phyloP scores from a whole-genome alignment of 2,797 vertebrate genomes.

The Somateria mollissima region DNA sequence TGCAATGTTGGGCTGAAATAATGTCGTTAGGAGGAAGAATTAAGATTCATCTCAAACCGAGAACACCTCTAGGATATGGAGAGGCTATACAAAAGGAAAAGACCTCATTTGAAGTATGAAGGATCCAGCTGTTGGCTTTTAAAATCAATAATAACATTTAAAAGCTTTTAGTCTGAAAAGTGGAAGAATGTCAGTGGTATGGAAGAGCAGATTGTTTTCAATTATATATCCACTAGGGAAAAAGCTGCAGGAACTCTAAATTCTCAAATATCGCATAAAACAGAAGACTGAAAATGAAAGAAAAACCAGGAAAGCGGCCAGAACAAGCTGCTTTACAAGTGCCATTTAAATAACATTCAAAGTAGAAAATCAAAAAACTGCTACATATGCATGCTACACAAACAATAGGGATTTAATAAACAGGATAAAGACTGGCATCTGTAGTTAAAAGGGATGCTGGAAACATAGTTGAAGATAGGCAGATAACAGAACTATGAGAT shows the following conservation, averaged over 20 bases:
- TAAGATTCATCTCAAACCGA: neutral
- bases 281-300: neutral
- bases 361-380: neutral
- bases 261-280: neutral
- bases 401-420: neutral
- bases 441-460: neutral
- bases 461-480: neutral
- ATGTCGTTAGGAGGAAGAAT: neutral
- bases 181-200: neutral
- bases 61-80: fast-evolving
- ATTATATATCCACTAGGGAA: neutral
- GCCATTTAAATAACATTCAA: neutral
- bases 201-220: neutral
- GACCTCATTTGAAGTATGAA: neutral
- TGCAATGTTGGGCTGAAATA: fast-evolving
- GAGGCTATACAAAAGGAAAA: neutral
- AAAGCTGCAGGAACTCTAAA: neutral
- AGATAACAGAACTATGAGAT: neutral
- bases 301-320: neutral
- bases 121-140: neutral
- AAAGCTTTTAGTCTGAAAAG: neutral
- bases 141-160: neutral
- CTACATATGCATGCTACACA: neutral
- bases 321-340: neutral
- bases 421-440: neutral